A percentile compares a stretch with the other conserved stretches of the same genome.
These are phyloP conservation scores for Troglohyphantes excavatus DNA, from an alignment of 2,888 invertebrate genomes.

Conservation along the genomic window DNA sequence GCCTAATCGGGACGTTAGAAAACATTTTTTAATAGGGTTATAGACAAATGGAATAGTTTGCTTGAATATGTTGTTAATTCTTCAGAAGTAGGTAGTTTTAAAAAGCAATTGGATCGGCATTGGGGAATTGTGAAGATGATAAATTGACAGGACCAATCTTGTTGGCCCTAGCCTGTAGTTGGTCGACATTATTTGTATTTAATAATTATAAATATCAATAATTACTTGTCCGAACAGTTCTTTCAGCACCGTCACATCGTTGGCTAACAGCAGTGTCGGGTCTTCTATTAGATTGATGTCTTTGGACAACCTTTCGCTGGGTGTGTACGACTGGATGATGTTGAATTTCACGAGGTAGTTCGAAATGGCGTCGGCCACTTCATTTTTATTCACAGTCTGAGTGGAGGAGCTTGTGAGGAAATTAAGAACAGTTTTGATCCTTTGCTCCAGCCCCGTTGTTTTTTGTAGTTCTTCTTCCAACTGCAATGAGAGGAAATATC, in stretches of 20 bases:
- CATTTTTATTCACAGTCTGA: slow-evolving; percentile 14
- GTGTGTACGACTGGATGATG: slow-evolving; percentile 3
- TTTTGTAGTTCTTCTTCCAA: slow-evolving; percentile 14
- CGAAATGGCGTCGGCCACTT: slow-evolving; percentile 5
- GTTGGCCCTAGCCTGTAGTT: no score
- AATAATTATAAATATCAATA: no score
- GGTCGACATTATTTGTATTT: no score
- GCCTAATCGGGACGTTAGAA: no score
- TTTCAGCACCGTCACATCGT: slow-evolving; percentile 49
- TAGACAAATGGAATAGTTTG: no score
- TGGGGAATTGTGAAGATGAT: no score
- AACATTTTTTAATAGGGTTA: no score
- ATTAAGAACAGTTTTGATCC: background rate
- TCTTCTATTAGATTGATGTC: slow-evolving; percentile 39
- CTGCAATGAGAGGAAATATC: no score
- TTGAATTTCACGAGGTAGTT: background rate
- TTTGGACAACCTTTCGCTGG: slow-evolving; percentile 10
- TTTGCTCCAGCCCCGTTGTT: background rate
- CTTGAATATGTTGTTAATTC: no score
- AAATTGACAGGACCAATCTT: no score
- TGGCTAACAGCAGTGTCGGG: slow-evolving; percentile 33
- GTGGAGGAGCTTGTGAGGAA: slow-evolving; percentile 4
- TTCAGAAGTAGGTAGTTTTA: no score
- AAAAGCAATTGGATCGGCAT: no score
- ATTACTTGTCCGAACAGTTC: slow-evolving; percentile 27